Evolutionary conservation across 1,140 invertebrate species (phyloP).

Genomic region (Drosophila varians): DNA sequence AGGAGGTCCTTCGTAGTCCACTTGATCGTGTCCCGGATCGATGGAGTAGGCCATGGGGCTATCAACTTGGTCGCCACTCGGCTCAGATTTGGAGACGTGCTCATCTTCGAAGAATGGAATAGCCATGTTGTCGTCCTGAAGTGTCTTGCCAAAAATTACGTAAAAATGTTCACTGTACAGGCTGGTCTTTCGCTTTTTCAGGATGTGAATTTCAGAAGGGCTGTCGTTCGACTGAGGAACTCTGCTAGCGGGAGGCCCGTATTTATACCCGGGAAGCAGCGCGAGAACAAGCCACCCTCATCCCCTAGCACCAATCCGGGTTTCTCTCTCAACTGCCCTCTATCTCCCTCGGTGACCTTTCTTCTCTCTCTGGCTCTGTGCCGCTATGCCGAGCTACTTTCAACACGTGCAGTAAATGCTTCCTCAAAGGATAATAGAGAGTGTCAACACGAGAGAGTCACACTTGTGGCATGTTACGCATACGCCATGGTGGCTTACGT

Average conservation of each 20-base stretch:
- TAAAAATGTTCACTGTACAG: constrained; percentile 35
- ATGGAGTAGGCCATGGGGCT: constrained; percentile 37
- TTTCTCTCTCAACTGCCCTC: not conserved
- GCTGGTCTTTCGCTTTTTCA: constrained; percentile 7
- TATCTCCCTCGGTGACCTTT: constrained; percentile 1
- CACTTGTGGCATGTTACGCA: constrained; percentile 71
- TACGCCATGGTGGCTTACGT: constrained; percentile 13
- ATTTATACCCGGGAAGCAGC: constrained; percentile 76
- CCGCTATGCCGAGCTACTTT: constrained; percentile 65
- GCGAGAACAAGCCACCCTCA: constrained; percentile 36
- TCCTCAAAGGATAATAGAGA: constrained; percentile 23
- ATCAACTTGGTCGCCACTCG: constrained; percentile 70
- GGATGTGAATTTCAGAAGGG: constrained; percentile 34
- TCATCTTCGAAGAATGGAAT: constrained; percentile 77
- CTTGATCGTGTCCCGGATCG: constrained; percentile 49
- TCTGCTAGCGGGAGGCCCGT: constrained; percentile 33
- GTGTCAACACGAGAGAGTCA: constrained; percentile 38
- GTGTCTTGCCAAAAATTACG: constrained; percentile 32
- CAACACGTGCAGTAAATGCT: constrained; percentile 69
- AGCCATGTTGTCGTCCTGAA: constrained; percentile 47
- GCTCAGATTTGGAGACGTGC: constrained; percentile 18
- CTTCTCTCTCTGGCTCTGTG: constrained; percentile 37
- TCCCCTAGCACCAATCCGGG: not conserved
- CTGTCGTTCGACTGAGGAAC: constrained; percentile 62
- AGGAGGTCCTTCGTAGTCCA: constrained; percentile 62